A percentile compares a stretch with the other conserved stretches of the same genome.
These are phyloP conservation scores for Pollachius pollachius DNA, from an alignment of 2,113 vertebrate genomes.

Conservation along the genomic window DNA sequence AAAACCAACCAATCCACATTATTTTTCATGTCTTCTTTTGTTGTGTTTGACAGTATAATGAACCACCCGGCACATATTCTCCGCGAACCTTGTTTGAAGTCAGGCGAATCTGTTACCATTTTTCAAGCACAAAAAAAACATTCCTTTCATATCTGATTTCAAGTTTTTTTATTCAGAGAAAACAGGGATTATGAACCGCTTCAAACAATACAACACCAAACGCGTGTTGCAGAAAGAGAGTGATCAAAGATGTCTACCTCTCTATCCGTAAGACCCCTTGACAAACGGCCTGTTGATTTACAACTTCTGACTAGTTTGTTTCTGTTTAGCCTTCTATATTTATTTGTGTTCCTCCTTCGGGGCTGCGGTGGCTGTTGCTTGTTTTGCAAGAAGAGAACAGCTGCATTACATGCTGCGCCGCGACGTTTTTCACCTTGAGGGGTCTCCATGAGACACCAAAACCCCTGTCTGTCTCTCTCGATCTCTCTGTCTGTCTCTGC, in stretches of 20 bases:
- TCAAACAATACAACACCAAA: slow-evolving; percentile 29
- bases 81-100: too few species aligned
- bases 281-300: slow-evolving; percentile 34
- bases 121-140: too few species aligned
- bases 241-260: slow-evolving; percentile 41
- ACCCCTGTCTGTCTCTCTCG: too few species aligned
- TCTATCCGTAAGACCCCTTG: too few species aligned
- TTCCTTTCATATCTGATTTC: slow-evolving; percentile 15
- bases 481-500: too few species aligned
- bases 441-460: not conserved
- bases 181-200: slow-evolving; percentile 10
- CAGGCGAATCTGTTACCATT: too few species aligned
- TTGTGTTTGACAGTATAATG: too few species aligned
- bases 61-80: too few species aligned
- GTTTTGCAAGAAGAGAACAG: slow-evolving; percentile 53
- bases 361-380: slow-evolving; percentile 3
- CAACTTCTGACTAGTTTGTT: slow-evolving; percentile 24
- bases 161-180: not conserved
- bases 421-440: slow-evolving; percentile 31
- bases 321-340: slow-evolving; percentile 18
- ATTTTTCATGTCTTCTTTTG: too few species aligned
- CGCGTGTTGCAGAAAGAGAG: slow-evolving; percentile 42
- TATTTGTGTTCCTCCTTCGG: too few species aligned
- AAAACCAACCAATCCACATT: too few species aligned
- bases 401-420: slow-evolving; percentile 51